These are phyloP conservation scores for Muscidifurax raptorellus DNA, from an alignment of 1,140 invertebrate genomes.

Conservation along the genomic window DNA sequence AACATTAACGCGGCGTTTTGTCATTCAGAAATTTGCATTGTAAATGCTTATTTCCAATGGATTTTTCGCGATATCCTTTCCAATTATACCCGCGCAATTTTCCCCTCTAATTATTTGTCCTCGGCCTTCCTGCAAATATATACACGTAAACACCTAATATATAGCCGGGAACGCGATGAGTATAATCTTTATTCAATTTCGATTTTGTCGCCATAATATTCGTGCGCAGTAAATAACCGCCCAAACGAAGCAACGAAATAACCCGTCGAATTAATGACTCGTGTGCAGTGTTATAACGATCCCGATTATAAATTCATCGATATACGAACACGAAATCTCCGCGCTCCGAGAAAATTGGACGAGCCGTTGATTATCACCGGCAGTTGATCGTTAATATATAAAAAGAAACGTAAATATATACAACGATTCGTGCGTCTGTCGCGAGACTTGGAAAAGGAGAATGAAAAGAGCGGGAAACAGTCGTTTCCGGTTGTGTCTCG, in stretches of 20 bases:
- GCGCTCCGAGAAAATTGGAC: too few species aligned
- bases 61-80: background rate
- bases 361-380: too few species aligned
- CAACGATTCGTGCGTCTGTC: too few species aligned
- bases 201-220: background rate
- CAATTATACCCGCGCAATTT: background rate
- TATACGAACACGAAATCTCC: too few species aligned
- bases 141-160: too few species aligned
- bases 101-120: background rate
- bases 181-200: conserved; percentile 19
- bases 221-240: background rate
- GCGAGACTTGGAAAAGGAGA: too few species aligned
- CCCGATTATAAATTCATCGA: too few species aligned
- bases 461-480: background rate
- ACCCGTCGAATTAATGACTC: too few species aligned
- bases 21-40: background rate
- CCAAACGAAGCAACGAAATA: too few species aligned
- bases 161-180: background rate
- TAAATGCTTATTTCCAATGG: background rate
- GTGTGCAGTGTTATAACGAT: too few species aligned
- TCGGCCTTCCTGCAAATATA: background rate
- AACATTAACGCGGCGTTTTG: background rate
- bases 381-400: background rate
- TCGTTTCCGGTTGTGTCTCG: too few species aligned
- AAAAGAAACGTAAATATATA: background rate